Evolutionary conservation across 2,888 invertebrate genomes (phyloP).

Genomic region (Morpho deidamia): DNA sequence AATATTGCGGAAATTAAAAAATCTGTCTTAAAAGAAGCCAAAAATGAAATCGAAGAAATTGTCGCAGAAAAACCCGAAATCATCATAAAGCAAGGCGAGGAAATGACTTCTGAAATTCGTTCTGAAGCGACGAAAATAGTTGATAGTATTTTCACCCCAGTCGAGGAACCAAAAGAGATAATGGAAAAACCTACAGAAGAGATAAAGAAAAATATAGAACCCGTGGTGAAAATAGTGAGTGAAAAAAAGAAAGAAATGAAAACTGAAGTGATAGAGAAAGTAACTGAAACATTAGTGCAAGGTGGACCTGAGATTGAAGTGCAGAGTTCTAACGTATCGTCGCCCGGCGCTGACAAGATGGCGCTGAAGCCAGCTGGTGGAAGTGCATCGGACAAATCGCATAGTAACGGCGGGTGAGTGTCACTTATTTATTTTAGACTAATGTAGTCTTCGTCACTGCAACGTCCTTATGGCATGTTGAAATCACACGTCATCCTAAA

Average conservation of each 20-base stretch:
- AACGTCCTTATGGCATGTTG: too few species aligned
- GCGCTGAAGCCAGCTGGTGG: slow-evolving; percentile 35
- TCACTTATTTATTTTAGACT: neutral
- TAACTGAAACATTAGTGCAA: slow-evolving; percentile 69
- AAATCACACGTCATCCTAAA: too few species aligned
- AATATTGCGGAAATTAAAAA: slow-evolving; percentile 46
- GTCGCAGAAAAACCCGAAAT: slow-evolving; percentile 47
- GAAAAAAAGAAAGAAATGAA: slow-evolving; percentile 50
- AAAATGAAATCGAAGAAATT: slow-evolving; percentile 45
- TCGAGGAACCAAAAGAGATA: slow-evolving; percentile 55
- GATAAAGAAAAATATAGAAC: slow-evolving; percentile 49
- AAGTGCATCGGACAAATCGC: slow-evolving; percentile 58
- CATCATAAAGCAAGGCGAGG: slow-evolving; percentile 45
- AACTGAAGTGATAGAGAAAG: slow-evolving; percentile 43
- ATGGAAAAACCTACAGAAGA: slow-evolving; percentile 36
- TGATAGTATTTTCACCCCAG: slow-evolving; percentile 68
- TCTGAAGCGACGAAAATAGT: slow-evolving; percentile 64
- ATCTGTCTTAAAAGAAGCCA: slow-evolving; percentile 42
- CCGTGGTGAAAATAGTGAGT: slow-evolving; percentile 62
- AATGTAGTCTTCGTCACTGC: too few species aligned
- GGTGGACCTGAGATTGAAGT: slow-evolving; percentile 80
- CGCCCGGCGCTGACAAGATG: slow-evolving; percentile 49
- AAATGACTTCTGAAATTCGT: slow-evolving; percentile 50
- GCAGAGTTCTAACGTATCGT: slow-evolving; percentile 76
- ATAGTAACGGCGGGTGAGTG: slow-evolving; percentile 71